phyloP scores from a whole-genome alignment of 2,888 invertebrate species.

The Ornithoptera alexandrae region DNA sequence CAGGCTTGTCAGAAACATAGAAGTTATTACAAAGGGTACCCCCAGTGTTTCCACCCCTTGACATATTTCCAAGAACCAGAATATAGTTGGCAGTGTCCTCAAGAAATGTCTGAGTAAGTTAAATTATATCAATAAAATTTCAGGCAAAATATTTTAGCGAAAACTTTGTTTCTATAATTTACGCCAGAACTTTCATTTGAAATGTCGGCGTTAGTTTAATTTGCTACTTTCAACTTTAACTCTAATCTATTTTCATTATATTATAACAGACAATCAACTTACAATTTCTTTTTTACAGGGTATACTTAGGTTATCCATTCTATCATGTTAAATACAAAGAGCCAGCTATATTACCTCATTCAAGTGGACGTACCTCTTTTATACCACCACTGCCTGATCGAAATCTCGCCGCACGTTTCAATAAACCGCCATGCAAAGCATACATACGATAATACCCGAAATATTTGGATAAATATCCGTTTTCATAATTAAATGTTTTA shows the following conservation, averaged over 20 bases:
- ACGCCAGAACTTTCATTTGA: too few relatives aligned
- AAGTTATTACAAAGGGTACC: conserved; percentile 80
- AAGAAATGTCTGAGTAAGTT: conserved; percentile 63
- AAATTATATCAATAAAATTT: neutral
- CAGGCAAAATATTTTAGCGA: too few relatives aligned
- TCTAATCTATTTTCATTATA: too few relatives aligned
- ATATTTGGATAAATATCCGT: neutral
- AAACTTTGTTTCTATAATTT: too few relatives aligned
- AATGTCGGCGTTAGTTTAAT: too few relatives aligned
- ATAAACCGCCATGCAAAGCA: conserved; percentile 66
- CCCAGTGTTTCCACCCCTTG: conserved; percentile 76
- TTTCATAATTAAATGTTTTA: too few relatives aligned
- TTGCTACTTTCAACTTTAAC: too few relatives aligned
- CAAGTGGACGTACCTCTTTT: conserved; percentile 56
- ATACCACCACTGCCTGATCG: conserved; percentile 74
- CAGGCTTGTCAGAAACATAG: conserved; percentile 79
- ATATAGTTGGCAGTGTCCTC: conserved; percentile 75
- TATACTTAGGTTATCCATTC: conserved; percentile 74
- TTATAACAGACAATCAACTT: too few relatives aligned
- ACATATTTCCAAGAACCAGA: conserved; percentile 71
- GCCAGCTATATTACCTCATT: conserved; percentile 70
- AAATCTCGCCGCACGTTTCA: conserved; percentile 72
- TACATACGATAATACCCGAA: conserved; percentile 51
- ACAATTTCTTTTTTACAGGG: conserved; percentile 48
- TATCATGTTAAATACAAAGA: conserved; percentile 77